Percentiles rank a stretch among this genome's conserved stretches.
Conservation (phyloP, 2,888 invertebrate species). For the Esperia sulphurella region DNA sequence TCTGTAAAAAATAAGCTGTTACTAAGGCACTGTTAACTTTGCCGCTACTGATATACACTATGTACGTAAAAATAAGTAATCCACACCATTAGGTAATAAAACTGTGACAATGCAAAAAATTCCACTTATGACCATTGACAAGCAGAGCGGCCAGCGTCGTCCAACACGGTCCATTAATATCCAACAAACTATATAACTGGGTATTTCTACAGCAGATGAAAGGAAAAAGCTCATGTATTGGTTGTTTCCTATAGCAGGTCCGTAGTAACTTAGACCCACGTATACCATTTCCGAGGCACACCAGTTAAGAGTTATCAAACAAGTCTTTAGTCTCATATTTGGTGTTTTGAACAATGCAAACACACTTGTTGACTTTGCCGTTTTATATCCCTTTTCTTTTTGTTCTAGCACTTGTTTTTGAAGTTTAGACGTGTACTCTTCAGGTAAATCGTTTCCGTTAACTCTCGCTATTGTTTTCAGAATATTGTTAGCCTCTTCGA, state of each 20-base stretch:
- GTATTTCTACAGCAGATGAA: slow-evolving; percentile 92
- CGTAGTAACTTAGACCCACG: slow-evolving; percentile 94
- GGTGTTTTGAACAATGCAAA: slow-evolving; percentile 87
- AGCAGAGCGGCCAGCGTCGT: slow-evolving; percentile 91
- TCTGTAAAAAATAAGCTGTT: slow-evolving; percentile 71
- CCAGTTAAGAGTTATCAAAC: slow-evolving; percentile 92
- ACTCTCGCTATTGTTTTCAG: slow-evolving; percentile 87
- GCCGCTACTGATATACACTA: neutral
- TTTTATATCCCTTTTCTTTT: slow-evolving; percentile 73
- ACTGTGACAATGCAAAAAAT: slow-evolving; percentile 91
- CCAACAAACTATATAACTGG: slow-evolving; percentile 93
- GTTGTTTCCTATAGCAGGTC: slow-evolving; percentile 91
- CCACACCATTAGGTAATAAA: slow-evolving; percentile 86
- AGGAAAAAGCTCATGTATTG: slow-evolving; percentile 94
- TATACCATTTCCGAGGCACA: slow-evolving; percentile 96
- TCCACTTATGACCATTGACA: slow-evolving; percentile 92
- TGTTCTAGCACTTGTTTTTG: slow-evolving; percentile 85
- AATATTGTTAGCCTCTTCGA: slow-evolving; percentile 89
- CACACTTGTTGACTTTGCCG: slow-evolving; percentile 70
- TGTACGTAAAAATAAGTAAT: neutral
- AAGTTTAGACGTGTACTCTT: slow-evolving; percentile 84
- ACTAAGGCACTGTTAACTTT: neutral
- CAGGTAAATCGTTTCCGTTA: slow-evolving; percentile 87
- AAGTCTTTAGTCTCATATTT: slow-evolving; percentile 93
- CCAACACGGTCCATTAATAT: slow-evolving; percentile 93